Conservation (phyloP, 2,888 invertebrate species). For the Chaetoderma sp. region DNA sequence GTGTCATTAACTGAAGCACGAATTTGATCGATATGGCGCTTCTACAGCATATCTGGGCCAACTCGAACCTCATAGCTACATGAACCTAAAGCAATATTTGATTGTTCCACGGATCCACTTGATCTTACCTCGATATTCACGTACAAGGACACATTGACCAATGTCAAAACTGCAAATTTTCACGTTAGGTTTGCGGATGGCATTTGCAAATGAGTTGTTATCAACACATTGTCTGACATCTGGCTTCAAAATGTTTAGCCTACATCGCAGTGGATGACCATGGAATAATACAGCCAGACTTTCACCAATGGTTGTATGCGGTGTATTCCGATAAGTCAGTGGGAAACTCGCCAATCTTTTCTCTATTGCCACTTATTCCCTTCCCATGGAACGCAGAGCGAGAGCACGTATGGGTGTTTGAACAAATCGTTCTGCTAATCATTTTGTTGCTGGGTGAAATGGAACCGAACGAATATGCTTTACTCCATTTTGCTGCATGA, state of each 20-base stretch:
- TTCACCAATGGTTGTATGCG: constrained; percentile 19
- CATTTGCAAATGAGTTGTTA: not conserved
- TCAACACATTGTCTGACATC: not conserved
- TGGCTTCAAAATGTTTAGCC: not conserved
- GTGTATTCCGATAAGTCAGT: constrained; percentile 14
- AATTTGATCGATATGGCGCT: no score
- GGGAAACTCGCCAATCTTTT: not conserved
- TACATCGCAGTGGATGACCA: not conserved
- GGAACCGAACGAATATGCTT: constrained; percentile 25
- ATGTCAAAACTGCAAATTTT: not conserved
- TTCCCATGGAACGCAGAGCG: no score
- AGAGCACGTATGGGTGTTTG: constrained; percentile 18
- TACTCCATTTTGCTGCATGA: constrained; percentile 18
- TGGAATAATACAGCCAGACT: not conserved
- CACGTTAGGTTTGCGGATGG: not conserved
- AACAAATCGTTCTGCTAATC: constrained; percentile 21
- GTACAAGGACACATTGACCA: not conserved
- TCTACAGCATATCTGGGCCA: no score
- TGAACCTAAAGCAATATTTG: no score
- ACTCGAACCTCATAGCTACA: no score
- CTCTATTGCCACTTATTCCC: no score
- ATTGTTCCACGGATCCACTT: no score
- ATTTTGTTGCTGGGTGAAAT: constrained; percentile 18
- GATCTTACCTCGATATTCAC: not conserved
- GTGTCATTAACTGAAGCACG: no score